These are phyloP conservation scores for Metalampra italica DNA, from an alignment of 2,888 invertebrate genomes.

Conservation along the genomic window DNA sequence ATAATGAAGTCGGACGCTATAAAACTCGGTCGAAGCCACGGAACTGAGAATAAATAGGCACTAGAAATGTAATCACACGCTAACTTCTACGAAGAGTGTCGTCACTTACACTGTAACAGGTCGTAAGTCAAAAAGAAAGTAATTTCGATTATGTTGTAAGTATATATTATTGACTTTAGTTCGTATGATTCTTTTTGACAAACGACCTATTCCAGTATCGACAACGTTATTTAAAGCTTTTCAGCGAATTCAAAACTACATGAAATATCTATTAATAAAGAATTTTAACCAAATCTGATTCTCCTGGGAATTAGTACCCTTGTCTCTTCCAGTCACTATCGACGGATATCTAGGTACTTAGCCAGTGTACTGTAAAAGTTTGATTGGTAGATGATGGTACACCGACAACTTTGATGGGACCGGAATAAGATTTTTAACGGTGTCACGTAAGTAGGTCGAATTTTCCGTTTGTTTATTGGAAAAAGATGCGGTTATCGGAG, in stretches of 20 bases:
- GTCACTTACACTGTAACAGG: not conserved
- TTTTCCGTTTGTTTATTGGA: constrained; percentile 23
- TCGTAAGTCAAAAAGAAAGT: too few relatives aligned
- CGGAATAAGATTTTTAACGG: constrained; percentile 40
- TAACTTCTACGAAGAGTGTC: too few relatives aligned
- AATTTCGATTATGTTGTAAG: too few relatives aligned
- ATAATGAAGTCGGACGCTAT: constrained; percentile 63
- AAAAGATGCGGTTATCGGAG: constrained; percentile 1
- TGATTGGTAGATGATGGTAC: constrained; percentile 42
- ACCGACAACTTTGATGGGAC: constrained; percentile 35
- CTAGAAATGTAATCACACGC: too few relatives aligned
- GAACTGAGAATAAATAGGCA: constrained; percentile 13
- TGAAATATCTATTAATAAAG: too few relatives aligned
- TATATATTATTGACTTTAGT: too few relatives aligned
- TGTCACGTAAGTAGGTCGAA: constrained; percentile 24
- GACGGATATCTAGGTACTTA: not conserved
- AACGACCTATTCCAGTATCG: too few relatives aligned
- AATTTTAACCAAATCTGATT: too few relatives aligned
- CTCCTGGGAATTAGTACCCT: too few relatives aligned
- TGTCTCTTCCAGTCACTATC: constrained; percentile 6
- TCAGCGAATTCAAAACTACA: too few relatives aligned
- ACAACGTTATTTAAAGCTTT: too few relatives aligned
- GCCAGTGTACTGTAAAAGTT: constrained; percentile 25
- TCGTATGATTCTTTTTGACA: too few relatives aligned
- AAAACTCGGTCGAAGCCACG: constrained; percentile 48